A percentile compares a stretch with the other conserved stretches of the same genome.
Evolutionary conservation across 2,797 vertebrate species (phyloP).

Genomic region (Myiotriccus ornatus): DNA sequence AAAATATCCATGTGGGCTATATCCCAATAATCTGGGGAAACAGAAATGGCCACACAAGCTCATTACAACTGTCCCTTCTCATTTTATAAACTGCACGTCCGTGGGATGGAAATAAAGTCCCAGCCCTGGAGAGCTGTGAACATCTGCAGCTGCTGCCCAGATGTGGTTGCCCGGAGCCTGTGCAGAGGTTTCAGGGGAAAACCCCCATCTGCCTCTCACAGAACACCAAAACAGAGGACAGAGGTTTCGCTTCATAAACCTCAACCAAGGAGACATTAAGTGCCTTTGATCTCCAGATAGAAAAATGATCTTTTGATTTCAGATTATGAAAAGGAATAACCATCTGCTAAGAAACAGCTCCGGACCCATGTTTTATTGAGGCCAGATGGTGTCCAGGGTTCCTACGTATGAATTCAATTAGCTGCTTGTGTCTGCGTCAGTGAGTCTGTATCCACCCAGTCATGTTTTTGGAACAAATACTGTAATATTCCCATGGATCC

Average conservation of each 20-base stretch:
- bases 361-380: slow-evolving; percentile 26
- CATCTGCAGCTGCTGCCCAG: slow-evolving; percentile 57
- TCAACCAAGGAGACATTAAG: not conserved
- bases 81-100: not conserved
- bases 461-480: slow-evolving; percentile 70
- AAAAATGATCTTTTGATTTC: slow-evolving; percentile 54
- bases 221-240: slow-evolving; percentile 1
- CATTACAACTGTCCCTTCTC: not conserved
- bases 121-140: not conserved
- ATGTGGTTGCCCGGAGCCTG: not conserved
- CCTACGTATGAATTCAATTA: slow-evolving; percentile 56
- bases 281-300: slow-evolving; percentile 38
- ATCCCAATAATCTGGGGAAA: not conserved
- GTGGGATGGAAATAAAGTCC: not conserved
- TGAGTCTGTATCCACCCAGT: slow-evolving; percentile 45
- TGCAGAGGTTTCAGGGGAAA: slow-evolving; percentile 32
- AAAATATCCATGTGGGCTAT: accelerated
- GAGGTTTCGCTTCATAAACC: not conserved
- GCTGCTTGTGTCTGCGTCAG: slow-evolving; percentile 58
- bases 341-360: slow-evolving; percentile 43
- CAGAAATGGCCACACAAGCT: not conserved
- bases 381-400: slow-evolving; percentile 64
- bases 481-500: slow-evolving; percentile 59
- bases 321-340: slow-evolving; percentile 41
- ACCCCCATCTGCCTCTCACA: not conserved